A percentile compares a stretch with the other conserved stretches of the same genome.
These are phyloP conservation scores for Sitophilus oryzae DNA, from an alignment of 1,140 invertebrate genomes.

Conservation along the genomic window DNA sequence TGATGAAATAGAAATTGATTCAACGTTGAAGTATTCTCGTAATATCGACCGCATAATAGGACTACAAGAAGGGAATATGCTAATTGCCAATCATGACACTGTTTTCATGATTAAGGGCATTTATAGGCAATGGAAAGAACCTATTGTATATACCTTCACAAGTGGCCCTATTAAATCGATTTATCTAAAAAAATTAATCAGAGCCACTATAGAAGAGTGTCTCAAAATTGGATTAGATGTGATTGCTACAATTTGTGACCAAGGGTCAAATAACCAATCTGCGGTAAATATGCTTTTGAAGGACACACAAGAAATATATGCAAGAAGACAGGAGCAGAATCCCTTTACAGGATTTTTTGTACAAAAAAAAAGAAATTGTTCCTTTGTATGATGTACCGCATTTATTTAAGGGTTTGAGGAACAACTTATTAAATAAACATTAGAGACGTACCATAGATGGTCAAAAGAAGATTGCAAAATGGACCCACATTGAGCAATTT, in stretches of 20 bases:
- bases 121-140: conserved; percentile 35
- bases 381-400: conserved; percentile 39
- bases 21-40: conserved; percentile 8
- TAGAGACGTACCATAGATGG: conserved; percentile 22
- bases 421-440: conserved; percentile 38
- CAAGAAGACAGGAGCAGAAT: conserved; percentile 20
- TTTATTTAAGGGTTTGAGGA: conserved; percentile 37
- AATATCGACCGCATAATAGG: conserved; percentile 20
- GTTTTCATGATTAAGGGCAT: conserved; percentile 38
- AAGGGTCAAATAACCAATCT: conserved; percentile 29
- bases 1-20: conserved; percentile 25
- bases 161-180: conserved; percentile 25
- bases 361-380: conserved; percentile 30
- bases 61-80: conserved; percentile 19
- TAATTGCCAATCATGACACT: conserved; percentile 34
- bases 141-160: conserved; percentile 27
- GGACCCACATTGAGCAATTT: conserved; percentile 24
- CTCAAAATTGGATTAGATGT: conserved; percentile 31
- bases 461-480: conserved; percentile 25
- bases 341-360: conserved; percentile 27
- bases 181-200: conserved; percentile 23
- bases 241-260: conserved; percentile 35
- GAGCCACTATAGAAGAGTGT: conserved; percentile 25
- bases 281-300: conserved; percentile 31
- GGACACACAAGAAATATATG: conserved; percentile 1